These are phyloP conservation scores for Diarsia rubi DNA, from an alignment of 2,888 invertebrate species.

Conservation along the genomic window DNA sequence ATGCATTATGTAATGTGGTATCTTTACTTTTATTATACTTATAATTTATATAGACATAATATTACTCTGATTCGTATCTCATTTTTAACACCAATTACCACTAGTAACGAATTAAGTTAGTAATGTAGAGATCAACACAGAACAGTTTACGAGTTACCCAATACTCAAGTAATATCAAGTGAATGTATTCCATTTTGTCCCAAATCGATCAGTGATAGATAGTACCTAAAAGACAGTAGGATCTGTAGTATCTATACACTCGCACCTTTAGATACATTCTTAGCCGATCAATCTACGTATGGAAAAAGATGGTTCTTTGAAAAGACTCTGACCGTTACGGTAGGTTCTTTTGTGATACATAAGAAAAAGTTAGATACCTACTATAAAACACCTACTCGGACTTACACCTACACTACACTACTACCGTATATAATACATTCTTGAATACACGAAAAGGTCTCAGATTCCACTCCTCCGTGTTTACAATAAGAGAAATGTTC, in stretches of 20 bases:
- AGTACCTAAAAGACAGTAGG: neutral
- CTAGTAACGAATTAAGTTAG: neutral
- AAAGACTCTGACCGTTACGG: neutral
- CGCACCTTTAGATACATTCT: neutral
- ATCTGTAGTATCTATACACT: too few species aligned
- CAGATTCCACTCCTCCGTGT: neutral
- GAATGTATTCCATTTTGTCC: neutral
- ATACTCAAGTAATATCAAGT: neutral
- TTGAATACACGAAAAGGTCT: constrained; percentile 15
- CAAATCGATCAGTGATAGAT: constrained; percentile 14
- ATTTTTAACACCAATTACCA: neutral
- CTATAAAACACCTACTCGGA: neutral
- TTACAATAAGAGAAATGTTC: constrained; percentile 37
- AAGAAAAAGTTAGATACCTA: neutral
- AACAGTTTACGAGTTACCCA: neutral
- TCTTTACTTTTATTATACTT: neutral
- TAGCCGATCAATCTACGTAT: neutral
- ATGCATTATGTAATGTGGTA: neutral
- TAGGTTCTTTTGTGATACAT: neutral
- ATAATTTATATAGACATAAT: neutral
- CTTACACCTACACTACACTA: too few species aligned
- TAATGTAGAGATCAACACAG: neutral
- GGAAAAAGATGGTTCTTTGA: constrained; percentile 3
- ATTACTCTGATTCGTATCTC: neutral
- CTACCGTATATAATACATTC: neutral